Conservation (phyloP, 2,113 vertebrate genomes). For the Callaeas wilsoni region DNA sequence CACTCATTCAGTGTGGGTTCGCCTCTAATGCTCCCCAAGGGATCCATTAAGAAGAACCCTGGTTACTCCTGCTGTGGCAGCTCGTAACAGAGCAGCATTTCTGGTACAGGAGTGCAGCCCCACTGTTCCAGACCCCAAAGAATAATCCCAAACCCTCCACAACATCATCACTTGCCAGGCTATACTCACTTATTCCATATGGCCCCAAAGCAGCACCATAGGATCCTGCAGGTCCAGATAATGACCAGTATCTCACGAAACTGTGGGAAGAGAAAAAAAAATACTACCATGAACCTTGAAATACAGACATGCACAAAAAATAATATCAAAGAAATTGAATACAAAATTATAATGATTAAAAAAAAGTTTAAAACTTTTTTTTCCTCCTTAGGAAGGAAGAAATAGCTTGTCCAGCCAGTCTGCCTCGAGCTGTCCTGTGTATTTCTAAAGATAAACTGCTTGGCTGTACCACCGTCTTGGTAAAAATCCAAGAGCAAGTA, state of each 20-base stretch:
- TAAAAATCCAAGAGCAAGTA: neutral
- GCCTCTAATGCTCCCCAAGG: neutral
- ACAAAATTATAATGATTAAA: neutral
- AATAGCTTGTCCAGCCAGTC: neutral
- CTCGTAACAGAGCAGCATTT: neutral
- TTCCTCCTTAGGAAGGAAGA: neutral
- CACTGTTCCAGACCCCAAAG: neutral
- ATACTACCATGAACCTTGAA: neutral
- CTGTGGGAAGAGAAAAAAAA: neutral
- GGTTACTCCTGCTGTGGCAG: neutral
- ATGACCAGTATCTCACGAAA: neutral
- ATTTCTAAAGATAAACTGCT: neutral
- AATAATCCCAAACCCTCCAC: neutral
- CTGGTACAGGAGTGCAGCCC: neutral
- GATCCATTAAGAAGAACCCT: neutral
- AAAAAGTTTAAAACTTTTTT: neutral
- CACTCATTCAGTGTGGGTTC: neutral
- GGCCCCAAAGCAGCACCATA: neutral
- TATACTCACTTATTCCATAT: fast-evolving
- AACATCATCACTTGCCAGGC: neutral
- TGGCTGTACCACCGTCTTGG: neutral
- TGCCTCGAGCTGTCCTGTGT: neutral
- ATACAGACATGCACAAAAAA: neutral
- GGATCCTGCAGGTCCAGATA: neutral
- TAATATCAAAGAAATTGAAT: neutral